phyloP scores from a whole-genome alignment of 2,888 invertebrate species.

The Acrobasis consociella region DNA sequence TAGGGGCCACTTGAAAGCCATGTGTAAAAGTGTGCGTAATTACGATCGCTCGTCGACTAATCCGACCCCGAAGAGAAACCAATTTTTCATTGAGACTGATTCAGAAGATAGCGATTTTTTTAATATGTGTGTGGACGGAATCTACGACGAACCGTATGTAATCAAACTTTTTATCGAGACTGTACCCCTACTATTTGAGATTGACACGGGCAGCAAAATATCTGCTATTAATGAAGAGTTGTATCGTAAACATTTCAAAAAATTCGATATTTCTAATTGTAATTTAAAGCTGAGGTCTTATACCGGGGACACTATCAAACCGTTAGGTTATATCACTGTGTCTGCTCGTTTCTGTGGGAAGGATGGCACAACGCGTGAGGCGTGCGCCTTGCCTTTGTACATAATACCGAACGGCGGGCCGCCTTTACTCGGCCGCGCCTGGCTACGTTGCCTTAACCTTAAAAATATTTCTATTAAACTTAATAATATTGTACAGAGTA shows the following conservation, averaged over 20 bases:
- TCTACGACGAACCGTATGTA: conserved; percentile 5
- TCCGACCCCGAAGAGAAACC: background rate
- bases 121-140: background rate
- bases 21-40: background rate
- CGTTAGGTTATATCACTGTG: background rate
- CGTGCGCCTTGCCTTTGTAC: background rate
- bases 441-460: background rate
- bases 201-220: conserved; percentile 9
- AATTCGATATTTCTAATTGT: background rate
- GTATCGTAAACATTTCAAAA: background rate
- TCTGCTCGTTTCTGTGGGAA: background rate
- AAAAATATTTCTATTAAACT: background rate
- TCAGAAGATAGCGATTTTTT: background rate
- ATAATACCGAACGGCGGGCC: background rate
- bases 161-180: background rate
- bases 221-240: background rate
- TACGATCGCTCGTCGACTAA: background rate
- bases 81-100: background rate
- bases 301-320: background rate
- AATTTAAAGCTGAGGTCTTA: background rate
- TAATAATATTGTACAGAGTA: background rate
- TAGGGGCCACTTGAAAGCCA: background rate
- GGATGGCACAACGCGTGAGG: background rate
- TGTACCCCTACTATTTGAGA: background rate
- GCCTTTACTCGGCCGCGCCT: background rate